phyloP scores from a whole-genome alignment of 2,888 invertebrate species.

The Heliothis peltigera region DNA sequence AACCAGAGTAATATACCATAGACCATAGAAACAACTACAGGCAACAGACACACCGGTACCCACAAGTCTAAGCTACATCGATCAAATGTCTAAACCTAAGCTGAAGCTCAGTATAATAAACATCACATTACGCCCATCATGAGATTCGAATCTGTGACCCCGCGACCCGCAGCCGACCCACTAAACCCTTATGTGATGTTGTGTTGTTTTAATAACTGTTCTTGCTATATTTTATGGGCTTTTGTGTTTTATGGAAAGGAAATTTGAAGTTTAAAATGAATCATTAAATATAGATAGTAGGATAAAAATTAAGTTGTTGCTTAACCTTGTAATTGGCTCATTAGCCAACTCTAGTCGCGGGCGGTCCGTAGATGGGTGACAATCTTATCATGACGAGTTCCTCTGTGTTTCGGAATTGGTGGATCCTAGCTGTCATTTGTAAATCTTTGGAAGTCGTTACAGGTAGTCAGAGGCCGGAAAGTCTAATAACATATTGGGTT shows the following conservation, averaged over 20 bases:
- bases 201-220: constrained; percentile 56
- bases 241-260: constrained; percentile 19
- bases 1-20: too few relatives aligned
- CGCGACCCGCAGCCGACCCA: constrained; percentile 50
- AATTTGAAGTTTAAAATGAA: background rate
- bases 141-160: constrained; percentile 61
- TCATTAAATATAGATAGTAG: too few relatives aligned
- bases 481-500: too few relatives aligned
- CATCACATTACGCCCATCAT: constrained; percentile 60
- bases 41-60: constrained; percentile 26
- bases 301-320: too few relatives aligned
- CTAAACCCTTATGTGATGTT: constrained; percentile 59
- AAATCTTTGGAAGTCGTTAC: too few relatives aligned
- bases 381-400: too few relatives aligned
- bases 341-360: too few relatives aligned
- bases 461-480: too few relatives aligned
- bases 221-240: constrained; percentile 42
- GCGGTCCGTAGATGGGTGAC: too few relatives aligned
- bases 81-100: constrained; percentile 41
- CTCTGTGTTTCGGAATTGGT: too few relatives aligned
- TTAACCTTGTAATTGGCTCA: too few relatives aligned
- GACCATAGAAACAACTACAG: background rate
- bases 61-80: constrained; percentile 27
- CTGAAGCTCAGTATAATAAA: constrained; percentile 52
- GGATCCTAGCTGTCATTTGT: too few relatives aligned